Percentiles rank a stretch among this genome's conserved stretches.
Conservation (phyloP, 2,797 vertebrate genomes). For the Threskiornis aethiopicus region DNA sequence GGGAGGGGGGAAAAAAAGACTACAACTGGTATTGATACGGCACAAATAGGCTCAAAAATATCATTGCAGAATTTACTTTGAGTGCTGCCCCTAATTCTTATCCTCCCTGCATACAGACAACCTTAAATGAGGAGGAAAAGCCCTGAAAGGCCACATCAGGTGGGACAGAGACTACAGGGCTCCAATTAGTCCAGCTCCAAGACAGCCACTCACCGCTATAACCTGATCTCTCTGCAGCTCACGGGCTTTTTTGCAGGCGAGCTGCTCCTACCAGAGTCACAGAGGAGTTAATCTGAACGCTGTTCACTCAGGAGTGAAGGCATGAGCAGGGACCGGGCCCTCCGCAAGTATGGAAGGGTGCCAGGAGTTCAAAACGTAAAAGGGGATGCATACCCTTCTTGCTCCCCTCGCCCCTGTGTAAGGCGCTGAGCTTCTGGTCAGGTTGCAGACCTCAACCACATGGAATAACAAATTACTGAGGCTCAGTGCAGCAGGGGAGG, state of each 20-base stretch:
- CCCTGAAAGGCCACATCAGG: not conserved
- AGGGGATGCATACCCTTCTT: not conserved
- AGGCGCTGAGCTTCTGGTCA: not conserved
- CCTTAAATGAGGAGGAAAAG: not conserved
- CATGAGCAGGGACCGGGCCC: not conserved
- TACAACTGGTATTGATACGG: not conserved
- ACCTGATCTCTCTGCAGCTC: not conserved
- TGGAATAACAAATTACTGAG: slow-evolving; percentile 44
- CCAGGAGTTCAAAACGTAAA: not conserved
- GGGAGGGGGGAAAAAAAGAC: not conserved
- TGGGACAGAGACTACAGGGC: not conserved
- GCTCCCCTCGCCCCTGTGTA: not conserved
- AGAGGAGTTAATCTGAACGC: not conserved
- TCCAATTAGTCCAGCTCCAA: not conserved
- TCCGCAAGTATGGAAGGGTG: not conserved
- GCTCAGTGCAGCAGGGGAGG: slow-evolving; percentile 27
- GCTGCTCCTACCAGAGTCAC: not conserved
- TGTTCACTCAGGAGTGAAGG: not conserved
- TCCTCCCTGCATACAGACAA: not conserved
- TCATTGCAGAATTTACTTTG: not conserved
- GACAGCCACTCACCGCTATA: not conserved
- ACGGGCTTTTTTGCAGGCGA: not conserved
- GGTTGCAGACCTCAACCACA: slow-evolving; percentile 24
- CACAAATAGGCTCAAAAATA: not conserved
- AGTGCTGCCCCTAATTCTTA: not conserved